Evolutionary conservation across 2,797 vertebrate genomes (phyloP).

Genomic region (Toxotes lorentzi): DNA sequence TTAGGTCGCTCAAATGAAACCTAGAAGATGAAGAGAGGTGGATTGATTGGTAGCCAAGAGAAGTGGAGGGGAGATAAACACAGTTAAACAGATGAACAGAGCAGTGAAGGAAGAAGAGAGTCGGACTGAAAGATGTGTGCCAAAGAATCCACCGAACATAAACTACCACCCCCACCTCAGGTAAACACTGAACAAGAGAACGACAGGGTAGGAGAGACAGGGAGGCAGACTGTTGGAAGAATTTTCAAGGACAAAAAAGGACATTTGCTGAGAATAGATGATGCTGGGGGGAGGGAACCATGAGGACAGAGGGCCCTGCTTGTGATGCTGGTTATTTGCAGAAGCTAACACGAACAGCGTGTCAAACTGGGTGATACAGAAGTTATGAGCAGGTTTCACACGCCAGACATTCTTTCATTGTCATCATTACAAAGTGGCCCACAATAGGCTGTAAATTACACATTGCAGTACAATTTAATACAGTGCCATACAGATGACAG

Average conservation of each 20-base stretch:
- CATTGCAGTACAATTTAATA: constrained; percentile 56
- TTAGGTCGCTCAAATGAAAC: constrained; percentile 49
- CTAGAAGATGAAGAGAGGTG: constrained; percentile 27
- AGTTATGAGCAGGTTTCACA: constrained; percentile 56
- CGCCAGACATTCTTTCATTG: constrained; percentile 48
- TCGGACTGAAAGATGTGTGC: constrained; percentile 18
- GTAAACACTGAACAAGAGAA: constrained; percentile 44
- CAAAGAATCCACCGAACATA: constrained; percentile 36
- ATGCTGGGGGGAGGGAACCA: constrained; percentile 34
- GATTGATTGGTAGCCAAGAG: constrained; percentile 46
- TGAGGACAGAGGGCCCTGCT: constrained; percentile 21
- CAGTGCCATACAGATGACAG: constrained; percentile 47
- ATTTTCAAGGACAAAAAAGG: constrained; percentile 68
- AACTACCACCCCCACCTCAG: constrained; percentile 31
- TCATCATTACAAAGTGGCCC: constrained; percentile 48
- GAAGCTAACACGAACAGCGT: constrained; percentile 11
- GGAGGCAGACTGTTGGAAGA: constrained; percentile 31
- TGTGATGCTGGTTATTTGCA: constrained; percentile 44
- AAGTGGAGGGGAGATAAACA: constrained; percentile 40
- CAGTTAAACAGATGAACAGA: constrained; percentile 41
- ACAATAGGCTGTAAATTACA: constrained; percentile 66
- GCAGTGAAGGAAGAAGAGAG: constrained; percentile 8
- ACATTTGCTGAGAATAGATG: constrained; percentile 53
- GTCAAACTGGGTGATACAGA: constrained; percentile 35
- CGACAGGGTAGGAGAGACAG: constrained; percentile 27